These are phyloP conservation scores for Ambastaia sidthimunki DNA, from an alignment of 2,797 vertebrate species.

Conservation along the genomic window DNA sequence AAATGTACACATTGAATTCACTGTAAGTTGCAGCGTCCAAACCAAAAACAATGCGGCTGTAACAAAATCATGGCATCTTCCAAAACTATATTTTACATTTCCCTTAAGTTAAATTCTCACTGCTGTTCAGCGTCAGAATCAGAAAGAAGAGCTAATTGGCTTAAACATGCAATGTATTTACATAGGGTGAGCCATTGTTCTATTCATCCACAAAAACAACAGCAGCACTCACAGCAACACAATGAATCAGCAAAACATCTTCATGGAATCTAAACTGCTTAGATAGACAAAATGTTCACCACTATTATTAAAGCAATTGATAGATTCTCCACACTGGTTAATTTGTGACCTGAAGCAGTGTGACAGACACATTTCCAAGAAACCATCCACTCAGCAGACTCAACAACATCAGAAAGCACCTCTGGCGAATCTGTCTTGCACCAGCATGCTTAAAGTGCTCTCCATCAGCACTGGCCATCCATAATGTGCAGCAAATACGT, in stretches of 20 bases:
- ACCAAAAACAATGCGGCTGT: no score
- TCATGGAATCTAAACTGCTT: background rate
- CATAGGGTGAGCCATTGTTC: conserved; percentile 30
- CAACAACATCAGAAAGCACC: background rate
- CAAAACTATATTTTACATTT: background rate
- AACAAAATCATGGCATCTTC: no score
- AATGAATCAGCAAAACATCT: conserved; percentile 25
- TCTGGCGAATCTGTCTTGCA: background rate
- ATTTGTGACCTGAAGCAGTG: background rate
- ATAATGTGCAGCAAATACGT: background rate
- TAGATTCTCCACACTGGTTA: background rate
- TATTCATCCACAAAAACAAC: conserved; percentile 18
- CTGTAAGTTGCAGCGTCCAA: no score
- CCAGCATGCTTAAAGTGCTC: conserved; percentile 17
- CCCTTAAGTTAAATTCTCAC: background rate
- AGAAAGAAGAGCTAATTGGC: background rate
- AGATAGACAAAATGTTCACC: background rate
- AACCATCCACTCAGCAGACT: background rate
- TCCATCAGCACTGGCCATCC: conserved; percentile 1
- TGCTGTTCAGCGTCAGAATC: background rate
- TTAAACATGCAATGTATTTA: background rate
- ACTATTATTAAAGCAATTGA: background rate
- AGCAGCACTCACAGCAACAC: background rate
- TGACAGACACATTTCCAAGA: conserved; percentile 4
- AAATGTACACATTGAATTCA: no score